These are phyloP conservation scores for Miniopterus natalensis DNA, from an alignment of 2,113 vertebrate genomes.

Conservation along the genomic window DNA sequence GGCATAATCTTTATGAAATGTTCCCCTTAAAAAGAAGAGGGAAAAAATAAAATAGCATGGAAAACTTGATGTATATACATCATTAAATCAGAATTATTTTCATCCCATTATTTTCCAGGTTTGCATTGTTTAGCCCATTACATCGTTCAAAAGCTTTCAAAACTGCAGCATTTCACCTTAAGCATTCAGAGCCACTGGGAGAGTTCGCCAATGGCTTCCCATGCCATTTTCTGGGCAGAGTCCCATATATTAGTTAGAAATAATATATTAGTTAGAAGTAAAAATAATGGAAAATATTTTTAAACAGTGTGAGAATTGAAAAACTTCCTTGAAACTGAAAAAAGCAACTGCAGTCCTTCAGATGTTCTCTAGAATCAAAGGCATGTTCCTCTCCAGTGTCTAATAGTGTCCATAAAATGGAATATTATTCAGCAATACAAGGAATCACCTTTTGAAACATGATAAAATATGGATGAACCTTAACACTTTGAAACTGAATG, in stretches of 20 bases:
- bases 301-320: not conserved
- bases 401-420: not conserved
- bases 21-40: not conserved
- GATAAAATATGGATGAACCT: not conserved
- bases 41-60: not conserved
- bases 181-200: not conserved
- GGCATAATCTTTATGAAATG: not conserved
- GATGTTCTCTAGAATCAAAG: not conserved
- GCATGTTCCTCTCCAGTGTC: not conserved
- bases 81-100: not conserved
- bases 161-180: not conserved
- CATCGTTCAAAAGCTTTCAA: slow-evolving; percentile 23
- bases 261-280: not conserved
- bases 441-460: not conserved
- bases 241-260: not conserved
- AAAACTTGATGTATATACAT: not conserved
- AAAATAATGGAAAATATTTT: slow-evolving; percentile 32
- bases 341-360: not conserved
- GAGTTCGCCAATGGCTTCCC: not conserved
- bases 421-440: not conserved
- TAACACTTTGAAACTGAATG: not conserved
- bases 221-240: not conserved
- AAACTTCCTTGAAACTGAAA: not conserved
- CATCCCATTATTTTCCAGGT: not conserved
- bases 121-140: slow-evolving; percentile 8